Base-by-base conservation (phyloP, 2,888 invertebrate species). In the Apamea crenata region DNA sequence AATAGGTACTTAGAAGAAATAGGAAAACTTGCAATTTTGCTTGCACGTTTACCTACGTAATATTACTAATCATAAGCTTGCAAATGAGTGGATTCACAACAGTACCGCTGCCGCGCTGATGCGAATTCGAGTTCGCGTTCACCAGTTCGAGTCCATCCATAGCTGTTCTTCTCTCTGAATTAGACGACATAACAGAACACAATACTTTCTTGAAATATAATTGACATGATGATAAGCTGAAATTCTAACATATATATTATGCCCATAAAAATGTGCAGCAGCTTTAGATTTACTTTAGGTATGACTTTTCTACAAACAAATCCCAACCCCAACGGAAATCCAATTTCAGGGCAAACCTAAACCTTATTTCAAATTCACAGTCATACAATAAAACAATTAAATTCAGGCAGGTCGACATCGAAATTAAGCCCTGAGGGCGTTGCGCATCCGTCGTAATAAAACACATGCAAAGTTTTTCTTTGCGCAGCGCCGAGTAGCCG, bases 401-500 rank as follows among this genome's bases (percentile, higher is more conserved):
- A 95, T 85, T 92, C 90, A 91, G 92, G 88, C 93, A 93, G 93
- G 92, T 93, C 93, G 92, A 93, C 94, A 92, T 94, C 95, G 94
- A 96, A 96, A 97, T 97, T 95, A 96, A 96, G 94, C 96, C 96
- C 96, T 92, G 91, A 89, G 94, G 96, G 93, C 77, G 89, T 89
- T 92, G 92, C 93, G 95, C 95, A 93, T 95, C 96, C 96, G 95
- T 96, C 96, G 96, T 96, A 96, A 96, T 96, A 96, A 96, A 96
- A 96, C 96, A 94, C 95, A 96, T 96, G 96, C 96, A 96, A 96
- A 97, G 96, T 96, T 96, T 96, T 96, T 96, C 96, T 96, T 96
- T 97, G 96, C 96, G 90, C 91, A 95, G 94, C 93, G 93, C 90
- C 92, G 93, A 93, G 93, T 93, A 94, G 95, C 95, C 95, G 93